Base-by-base conservation (phyloP, 2,113 vertebrate species). In the Rhabdomys dilectus region DNA sequence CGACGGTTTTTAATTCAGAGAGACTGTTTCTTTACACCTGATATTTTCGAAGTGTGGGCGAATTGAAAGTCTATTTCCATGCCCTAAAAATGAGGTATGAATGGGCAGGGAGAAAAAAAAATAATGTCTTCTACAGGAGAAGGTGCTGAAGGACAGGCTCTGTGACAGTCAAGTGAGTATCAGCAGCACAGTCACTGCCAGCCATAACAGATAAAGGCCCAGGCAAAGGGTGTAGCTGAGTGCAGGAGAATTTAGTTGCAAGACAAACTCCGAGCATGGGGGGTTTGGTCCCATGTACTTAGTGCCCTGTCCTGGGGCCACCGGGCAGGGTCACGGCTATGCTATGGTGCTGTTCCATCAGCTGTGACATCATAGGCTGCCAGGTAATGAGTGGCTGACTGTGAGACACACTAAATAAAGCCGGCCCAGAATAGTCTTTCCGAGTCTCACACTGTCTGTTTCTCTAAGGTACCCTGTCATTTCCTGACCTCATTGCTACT, bases 381-480 rank as follows among this genome's bases (percentile, higher is more conserved):
- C 68, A 1, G 73, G n/a, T 82, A n/a, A 13, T 15, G 81, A 53
- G 64, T 26, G 64, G 85, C 19, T 68, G 64, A 22, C 90, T 82
- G 39, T 21, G 89, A 95, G 88, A 95, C 91, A 62, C 73, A 21
- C 80, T 56, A 92, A 96, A 82, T 89, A 89, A 82, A 93, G 53
- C 39, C 89, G 21, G 53, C 81, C 94, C 7, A 31, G 72, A 90
- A 70, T 21, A 42, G 62, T 24, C 80, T 89, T 70, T 68, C 15
- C 0, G 13, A 42, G 62, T 51, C 94, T 73, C 19, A 4, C 85
- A 24, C 88, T 21, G 12, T 48, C n/a, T 96, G 6, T 70, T 31
- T 84, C 68, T 70, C 48, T 34, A 60, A 8, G 10, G n/a, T 2
- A 68, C 48, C 66, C 68, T 17, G 53, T 62, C 34, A 93, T 84